These are phyloP conservation scores for Syrista parreyssii DNA, from an alignment of 2,888 invertebrate species.

Conservation along the genomic window DNA sequence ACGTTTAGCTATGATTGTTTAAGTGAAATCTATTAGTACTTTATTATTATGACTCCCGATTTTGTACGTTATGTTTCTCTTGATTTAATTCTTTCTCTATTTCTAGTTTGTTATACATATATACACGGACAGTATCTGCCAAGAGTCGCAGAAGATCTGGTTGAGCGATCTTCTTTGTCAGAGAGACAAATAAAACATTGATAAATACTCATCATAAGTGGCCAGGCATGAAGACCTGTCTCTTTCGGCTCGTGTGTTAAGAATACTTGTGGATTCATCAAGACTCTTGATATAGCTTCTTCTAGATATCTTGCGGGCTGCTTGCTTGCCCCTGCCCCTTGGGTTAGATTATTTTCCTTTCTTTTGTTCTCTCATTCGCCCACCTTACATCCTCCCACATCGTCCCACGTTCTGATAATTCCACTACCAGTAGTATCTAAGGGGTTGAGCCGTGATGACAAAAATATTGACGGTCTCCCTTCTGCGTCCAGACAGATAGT, in stretches of 20 bases:
- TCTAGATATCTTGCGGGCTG: neutral
- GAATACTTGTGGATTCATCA: neutral
- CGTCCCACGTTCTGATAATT: neutral
- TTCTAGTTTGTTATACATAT: constrained; percentile 34
- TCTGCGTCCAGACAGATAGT: neutral
- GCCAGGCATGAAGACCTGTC: neutral
- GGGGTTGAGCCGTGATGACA: neutral
- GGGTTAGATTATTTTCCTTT: neutral
- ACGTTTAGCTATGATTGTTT: constrained; percentile 44
- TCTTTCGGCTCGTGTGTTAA: neutral
- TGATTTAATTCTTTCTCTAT: constrained; percentile 20
- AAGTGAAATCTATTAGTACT: constrained; percentile 48
- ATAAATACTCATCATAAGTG: neutral
- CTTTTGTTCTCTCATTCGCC: neutral
- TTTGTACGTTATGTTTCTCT: neutral
- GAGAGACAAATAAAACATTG: neutral
- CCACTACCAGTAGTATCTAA: neutral
- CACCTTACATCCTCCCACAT: neutral
- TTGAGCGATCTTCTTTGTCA: neutral
- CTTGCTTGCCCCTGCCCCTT: neutral
- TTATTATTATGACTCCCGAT: constrained; percentile 34
- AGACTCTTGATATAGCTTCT: neutral
- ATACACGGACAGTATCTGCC: constrained; percentile 36
- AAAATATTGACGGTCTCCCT: neutral
- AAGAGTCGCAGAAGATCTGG: constrained; percentile 35